These are phyloP conservation scores for Achlya flavicornis DNA, from an alignment of 2,888 invertebrate genomes.

Conservation along the genomic window DNA sequence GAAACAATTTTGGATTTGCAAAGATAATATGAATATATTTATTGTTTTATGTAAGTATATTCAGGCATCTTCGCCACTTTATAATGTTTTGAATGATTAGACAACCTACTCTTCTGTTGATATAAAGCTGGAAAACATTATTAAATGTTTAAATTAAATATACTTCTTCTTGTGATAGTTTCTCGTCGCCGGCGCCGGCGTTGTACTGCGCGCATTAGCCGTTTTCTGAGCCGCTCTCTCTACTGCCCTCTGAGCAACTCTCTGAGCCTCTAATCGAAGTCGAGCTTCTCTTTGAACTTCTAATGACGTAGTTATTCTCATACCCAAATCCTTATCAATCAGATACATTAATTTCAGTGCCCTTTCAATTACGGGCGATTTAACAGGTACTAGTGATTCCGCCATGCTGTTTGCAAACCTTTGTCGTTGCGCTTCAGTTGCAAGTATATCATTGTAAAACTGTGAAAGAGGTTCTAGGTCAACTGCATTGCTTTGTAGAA, in stretches of 20 bases:
- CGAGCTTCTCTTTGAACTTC: conserved; percentile 12
- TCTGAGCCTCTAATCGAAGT: neutral
- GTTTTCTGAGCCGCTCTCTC: neutral
- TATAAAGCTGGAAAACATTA: no score
- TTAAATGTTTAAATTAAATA: neutral
- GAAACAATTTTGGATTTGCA: no score
- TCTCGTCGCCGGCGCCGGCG: neutral
- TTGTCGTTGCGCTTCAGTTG: conserved; percentile 16
- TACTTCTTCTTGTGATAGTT: neutral
- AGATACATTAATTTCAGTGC: conserved; percentile 17
- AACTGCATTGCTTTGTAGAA: conserved; percentile 21
- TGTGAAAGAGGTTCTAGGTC: conserved; percentile 23
- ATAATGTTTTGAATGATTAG: no score
- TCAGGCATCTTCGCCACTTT: no score
- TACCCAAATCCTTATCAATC: conserved; percentile 20
- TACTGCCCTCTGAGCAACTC: neutral
- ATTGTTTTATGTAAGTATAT: no score
- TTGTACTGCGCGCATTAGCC: neutral
- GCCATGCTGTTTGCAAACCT: conserved; percentile 18
- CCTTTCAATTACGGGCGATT: conserved; percentile 21
- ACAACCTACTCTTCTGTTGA: no score
- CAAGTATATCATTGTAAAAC: conserved; percentile 24
- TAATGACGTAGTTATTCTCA: conserved; percentile 14
- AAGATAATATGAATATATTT: no score
- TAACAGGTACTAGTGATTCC: conserved; percentile 14